These are phyloP conservation scores for Phaonia tiefii DNA, from an alignment of 2,888 invertebrate genomes.

Conservation along the genomic window DNA sequence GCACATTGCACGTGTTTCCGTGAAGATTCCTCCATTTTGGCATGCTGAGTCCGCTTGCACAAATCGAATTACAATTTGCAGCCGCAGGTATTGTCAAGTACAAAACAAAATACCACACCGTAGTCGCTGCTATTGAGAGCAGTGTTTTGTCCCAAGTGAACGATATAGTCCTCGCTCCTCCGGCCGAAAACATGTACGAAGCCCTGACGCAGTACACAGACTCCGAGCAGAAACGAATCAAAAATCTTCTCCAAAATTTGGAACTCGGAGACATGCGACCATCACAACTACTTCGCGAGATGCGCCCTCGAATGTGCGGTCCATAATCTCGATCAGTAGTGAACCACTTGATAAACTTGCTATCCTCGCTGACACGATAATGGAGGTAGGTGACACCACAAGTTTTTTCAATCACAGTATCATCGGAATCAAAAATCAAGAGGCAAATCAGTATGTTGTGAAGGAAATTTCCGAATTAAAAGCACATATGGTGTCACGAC, in stretches of 20 bases:
- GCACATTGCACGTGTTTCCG: conserved; percentile 69
- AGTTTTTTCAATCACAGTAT: neutral
- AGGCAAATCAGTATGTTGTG: conserved; percentile 43
- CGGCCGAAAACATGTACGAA: too few species aligned
- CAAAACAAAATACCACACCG: conserved; percentile 59
- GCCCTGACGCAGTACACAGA: conserved; percentile 67
- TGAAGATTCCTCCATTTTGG: too few species aligned
- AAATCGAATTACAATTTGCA: too few species aligned
- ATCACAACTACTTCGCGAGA: conserved; percentile 70
- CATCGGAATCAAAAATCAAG: too few species aligned
- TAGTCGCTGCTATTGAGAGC: too few species aligned
- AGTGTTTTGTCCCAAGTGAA: too few species aligned
- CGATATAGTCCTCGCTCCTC: too few species aligned
- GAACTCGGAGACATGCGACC: conserved; percentile 70
- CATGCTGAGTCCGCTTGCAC: too few species aligned
- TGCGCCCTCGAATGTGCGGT: conserved; percentile 69
- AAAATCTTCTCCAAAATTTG: conserved; percentile 65
- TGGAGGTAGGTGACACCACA: conserved; percentile 49
- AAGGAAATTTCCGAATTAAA: conserved; percentile 54
- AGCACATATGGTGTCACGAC: too few species aligned
- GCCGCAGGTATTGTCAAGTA: conserved; percentile 57
- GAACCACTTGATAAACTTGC: conserved; percentile 56
- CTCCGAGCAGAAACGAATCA: too few species aligned
- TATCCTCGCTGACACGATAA: conserved; percentile 66
- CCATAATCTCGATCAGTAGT: conserved; percentile 66